phyloP scores from a whole-genome alignment of 2,797 vertebrate species.

The Chloroceryle inda region DNA sequence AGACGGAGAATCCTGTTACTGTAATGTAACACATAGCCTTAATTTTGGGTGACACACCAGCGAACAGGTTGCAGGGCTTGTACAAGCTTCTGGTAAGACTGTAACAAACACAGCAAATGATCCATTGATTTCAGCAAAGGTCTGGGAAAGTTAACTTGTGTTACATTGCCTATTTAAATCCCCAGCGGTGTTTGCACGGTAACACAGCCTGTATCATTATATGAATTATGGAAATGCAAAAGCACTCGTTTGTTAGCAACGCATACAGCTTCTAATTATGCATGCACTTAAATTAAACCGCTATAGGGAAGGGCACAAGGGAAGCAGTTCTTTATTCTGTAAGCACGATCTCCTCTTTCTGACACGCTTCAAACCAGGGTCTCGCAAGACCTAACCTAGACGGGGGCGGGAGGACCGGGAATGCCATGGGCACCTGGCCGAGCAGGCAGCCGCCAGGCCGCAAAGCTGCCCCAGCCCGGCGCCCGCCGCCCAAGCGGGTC shows the following conservation, averaged over 20 bases:
- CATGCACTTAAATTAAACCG: accelerated
- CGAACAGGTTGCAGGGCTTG: neutral
- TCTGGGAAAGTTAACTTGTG: neutral
- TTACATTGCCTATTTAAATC: neutral
- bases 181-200: neutral
- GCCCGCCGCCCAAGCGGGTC: neutral
- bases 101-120: neutral
- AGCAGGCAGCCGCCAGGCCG: neutral
- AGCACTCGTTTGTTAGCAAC: neutral
- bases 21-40: accelerated
- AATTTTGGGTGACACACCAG: neutral
- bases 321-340: neutral
- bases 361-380: neutral
- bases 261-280: accelerated
- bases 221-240: accelerated
- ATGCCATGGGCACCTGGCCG: accelerated
- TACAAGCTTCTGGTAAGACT: neutral
- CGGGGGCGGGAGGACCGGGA: no score
- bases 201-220: accelerated
- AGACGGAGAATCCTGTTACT: neutral
- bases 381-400: neutral
- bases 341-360: neutral
- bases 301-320: neutral
- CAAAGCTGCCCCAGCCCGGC: neutral
- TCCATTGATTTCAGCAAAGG: neutral